phyloP scores from a whole-genome alignment of 2,113 vertebrate genomes.

The Oncorhynchus clarkii region DNA sequence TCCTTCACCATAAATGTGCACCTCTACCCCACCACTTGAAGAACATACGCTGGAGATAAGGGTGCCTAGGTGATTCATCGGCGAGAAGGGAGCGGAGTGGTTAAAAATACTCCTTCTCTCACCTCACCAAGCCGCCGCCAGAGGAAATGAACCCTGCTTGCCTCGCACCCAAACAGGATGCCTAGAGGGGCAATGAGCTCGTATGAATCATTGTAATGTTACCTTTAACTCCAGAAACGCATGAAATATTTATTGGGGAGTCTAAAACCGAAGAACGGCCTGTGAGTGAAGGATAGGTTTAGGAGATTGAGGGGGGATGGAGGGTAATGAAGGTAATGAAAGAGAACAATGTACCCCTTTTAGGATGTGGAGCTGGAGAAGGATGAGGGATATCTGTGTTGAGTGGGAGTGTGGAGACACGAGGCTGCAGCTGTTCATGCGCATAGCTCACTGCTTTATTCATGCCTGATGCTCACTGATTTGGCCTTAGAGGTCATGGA shows the following conservation, averaged over 20 bases:
- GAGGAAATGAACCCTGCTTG: conserved; percentile 55
- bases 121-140: conserved; percentile 50
- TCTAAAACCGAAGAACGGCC: conserved; percentile 21
- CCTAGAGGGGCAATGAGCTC: conserved; percentile 34
- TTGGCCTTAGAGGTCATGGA: too few species aligned
- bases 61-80: conserved; percentile 65
- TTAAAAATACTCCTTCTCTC: conserved; percentile 64
- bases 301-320: background rate
- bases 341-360: background rate
- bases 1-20: conserved; percentile 52
- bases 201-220: conserved; percentile 43
- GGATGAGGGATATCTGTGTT: background rate
- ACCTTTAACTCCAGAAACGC: conserved; percentile 33
- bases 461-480: too few species aligned
- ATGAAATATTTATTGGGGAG: conserved; percentile 22
- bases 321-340: background rate
- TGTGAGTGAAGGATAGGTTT: conserved; percentile 14
- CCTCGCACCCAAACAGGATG: conserved; percentile 44
- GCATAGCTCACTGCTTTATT: too few species aligned
- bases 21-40: conserved; percentile 46
- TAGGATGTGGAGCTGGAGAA: background rate
- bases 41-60: conserved; percentile 60
- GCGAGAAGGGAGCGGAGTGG: conserved; percentile 24
- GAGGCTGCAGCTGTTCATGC: too few species aligned
- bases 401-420: background rate